A percentile compares a stretch with the other conserved stretches of the same genome.
phyloP scores from a whole-genome alignment of 2,888 invertebrate genomes.

The Nipponacmea schrenckii region DNA sequence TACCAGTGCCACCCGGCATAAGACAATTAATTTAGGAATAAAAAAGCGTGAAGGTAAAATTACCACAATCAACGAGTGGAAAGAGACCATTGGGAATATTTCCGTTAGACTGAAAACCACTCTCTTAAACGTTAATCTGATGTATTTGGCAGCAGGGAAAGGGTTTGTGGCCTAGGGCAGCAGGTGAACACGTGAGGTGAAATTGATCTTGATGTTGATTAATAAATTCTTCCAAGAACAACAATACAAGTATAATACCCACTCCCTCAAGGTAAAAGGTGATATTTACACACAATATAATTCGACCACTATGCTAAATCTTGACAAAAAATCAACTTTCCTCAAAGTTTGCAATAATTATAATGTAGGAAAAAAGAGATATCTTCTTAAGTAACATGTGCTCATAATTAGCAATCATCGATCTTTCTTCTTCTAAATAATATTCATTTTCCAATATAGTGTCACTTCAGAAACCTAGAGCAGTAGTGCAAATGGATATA shows the following conservation, averaged over 20 bases:
- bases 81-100: not conserved
- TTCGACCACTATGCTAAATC: too few relatives aligned
- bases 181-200: slow-evolving; percentile 15
- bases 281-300: not conserved
- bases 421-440: too few relatives aligned
- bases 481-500: too few relatives aligned
- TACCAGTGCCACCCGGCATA: slow-evolving; percentile 5
- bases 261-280: not conserved
- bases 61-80: slow-evolving; percentile 8
- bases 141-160: not conserved
- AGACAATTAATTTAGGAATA: slow-evolving; percentile 8
- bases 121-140: not conserved
- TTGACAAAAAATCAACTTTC: too few relatives aligned
- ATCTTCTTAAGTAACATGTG: too few relatives aligned
- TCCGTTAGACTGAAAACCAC: not conserved
- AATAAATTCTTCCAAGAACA: slow-evolving; percentile 13
- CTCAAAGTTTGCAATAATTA: too few relatives aligned
- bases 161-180: slow-evolving; percentile 3
- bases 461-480: too few relatives aligned
- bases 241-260: slow-evolving; percentile 11
- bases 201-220: slow-evolving; percentile 18
- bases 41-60: slow-evolving; percentile 9
- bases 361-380: too few relatives aligned
- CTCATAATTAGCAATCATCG: too few relatives aligned
- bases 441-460: too few relatives aligned